These are phyloP conservation scores for Teleogryllus oceanicus DNA, from an alignment of 2,888 invertebrate genomes.

Conservation along the genomic window DNA sequence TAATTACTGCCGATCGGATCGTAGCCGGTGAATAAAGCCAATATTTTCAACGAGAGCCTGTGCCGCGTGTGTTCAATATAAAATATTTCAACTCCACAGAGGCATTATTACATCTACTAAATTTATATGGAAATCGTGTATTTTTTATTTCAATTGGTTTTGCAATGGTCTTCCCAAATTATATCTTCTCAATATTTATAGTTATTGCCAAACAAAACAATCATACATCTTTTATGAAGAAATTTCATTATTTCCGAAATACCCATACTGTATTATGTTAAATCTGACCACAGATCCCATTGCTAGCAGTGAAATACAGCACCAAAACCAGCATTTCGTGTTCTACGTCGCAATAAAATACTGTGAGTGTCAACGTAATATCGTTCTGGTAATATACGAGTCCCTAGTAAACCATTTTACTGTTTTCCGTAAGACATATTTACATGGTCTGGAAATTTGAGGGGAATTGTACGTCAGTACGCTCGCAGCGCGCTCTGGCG, in stretches of 20 bases:
- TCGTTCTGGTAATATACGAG: not conserved
- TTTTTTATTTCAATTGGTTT: not conserved
- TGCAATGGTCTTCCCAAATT: too few relatives aligned
- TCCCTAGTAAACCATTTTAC: not conserved
- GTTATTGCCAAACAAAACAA: not conserved
- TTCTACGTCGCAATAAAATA: not conserved
- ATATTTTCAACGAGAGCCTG: not conserved
- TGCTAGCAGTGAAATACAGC: not conserved
- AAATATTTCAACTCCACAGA: not conserved
- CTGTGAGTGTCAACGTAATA: not conserved
- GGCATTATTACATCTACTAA: not conserved
- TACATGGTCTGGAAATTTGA: not conserved
- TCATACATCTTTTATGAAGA: not conserved
- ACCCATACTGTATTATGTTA: not conserved
- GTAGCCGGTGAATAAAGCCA: not conserved
- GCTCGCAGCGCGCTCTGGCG: not conserved
- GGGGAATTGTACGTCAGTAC: not conserved
- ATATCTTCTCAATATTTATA: not conserved
- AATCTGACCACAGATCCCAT: constrained; percentile 3
- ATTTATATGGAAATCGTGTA: not conserved
- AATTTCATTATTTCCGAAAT: not conserved
- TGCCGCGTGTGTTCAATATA: not conserved
- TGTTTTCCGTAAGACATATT: constrained; percentile 18
- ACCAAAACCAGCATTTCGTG: not conserved
- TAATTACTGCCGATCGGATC: not conserved